These are phyloP conservation scores for Cryptotermes secundus DNA, from an alignment of 1,140 invertebrate species.

Conservation along the genomic window DNA sequence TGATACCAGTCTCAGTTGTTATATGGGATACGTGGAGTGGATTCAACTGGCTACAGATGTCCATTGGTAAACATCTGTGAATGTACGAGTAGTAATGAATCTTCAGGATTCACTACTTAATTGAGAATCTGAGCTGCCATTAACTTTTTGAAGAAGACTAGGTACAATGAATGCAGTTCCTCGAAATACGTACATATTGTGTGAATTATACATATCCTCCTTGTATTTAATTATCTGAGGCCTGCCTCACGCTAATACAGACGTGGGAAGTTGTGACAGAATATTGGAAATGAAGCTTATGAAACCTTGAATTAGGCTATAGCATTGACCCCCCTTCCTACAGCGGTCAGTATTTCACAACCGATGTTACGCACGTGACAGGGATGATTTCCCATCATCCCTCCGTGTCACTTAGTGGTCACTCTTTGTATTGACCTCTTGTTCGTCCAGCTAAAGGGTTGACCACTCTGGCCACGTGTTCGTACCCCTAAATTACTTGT, in stretches of 20 bases:
- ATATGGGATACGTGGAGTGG: no score
- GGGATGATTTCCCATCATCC: background rate
- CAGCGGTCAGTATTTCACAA: background rate
- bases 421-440: background rate
- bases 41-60: no score
- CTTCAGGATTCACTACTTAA: no score
- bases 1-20: no score
- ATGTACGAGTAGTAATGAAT: no score
- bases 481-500: background rate
- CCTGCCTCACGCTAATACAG: background rate
- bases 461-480: background rate
- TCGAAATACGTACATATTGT: no score
- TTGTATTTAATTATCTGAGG: no score
- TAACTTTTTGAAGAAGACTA: no score
- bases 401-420: background rate
- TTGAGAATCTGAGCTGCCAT: no score
- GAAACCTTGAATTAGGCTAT: background rate
- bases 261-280: background rate
- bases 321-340: background rate
- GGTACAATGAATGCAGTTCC: no score
- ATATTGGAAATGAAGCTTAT: background rate
- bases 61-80: no score
- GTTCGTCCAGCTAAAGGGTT: background rate
- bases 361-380: background rate
- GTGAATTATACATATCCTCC: no score